Evolutionary conservation across 2,888 invertebrate genomes (phyloP).

Genomic region (Xylota segnis): DNA sequence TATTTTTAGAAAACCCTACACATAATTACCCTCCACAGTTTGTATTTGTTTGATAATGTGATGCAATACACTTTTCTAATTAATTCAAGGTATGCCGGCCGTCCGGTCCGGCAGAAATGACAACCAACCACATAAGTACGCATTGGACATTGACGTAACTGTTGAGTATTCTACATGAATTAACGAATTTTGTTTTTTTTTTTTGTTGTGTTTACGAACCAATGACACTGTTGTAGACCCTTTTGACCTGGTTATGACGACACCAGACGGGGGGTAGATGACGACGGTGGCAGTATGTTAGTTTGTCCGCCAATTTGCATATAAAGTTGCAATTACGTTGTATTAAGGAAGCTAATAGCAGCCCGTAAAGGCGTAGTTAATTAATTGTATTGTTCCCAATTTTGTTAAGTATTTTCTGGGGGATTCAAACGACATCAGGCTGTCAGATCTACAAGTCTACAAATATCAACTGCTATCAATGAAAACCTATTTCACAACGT

Average conservation of each 20-base stretch:
- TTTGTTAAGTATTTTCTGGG: neutral
- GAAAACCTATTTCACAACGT: too few relatives aligned
- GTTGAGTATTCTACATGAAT: slow-evolving; percentile 36
- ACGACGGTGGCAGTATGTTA: neutral
- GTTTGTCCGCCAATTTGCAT: slow-evolving; percentile 5
- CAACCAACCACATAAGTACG: slow-evolving; percentile 11
- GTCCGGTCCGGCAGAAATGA: slow-evolving; percentile 5
- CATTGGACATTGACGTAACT: slow-evolving; percentile 20
- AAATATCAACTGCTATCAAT: too few relatives aligned
- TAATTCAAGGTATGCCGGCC: slow-evolving; percentile 13
- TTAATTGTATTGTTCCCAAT: neutral
- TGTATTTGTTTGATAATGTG: slow-evolving; percentile 4
- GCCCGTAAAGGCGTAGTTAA: neutral
- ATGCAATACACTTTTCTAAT: slow-evolving; percentile 24
- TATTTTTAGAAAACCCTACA: slow-evolving; percentile 5
- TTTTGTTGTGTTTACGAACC: neutral
- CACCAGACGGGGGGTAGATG: neutral
- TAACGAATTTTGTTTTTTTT: slow-evolving; percentile 1
- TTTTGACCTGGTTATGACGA: slow-evolving; percentile 8
- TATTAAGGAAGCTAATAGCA: neutral
- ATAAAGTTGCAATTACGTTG: slow-evolving; percentile 7
- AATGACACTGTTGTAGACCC: neutral
- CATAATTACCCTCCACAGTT: neutral
- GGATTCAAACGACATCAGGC: neutral
- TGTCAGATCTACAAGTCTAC: too few relatives aligned